phyloP scores from a whole-genome alignment of 2,888 invertebrate species.

The Agonopterix subpropinquella region DNA sequence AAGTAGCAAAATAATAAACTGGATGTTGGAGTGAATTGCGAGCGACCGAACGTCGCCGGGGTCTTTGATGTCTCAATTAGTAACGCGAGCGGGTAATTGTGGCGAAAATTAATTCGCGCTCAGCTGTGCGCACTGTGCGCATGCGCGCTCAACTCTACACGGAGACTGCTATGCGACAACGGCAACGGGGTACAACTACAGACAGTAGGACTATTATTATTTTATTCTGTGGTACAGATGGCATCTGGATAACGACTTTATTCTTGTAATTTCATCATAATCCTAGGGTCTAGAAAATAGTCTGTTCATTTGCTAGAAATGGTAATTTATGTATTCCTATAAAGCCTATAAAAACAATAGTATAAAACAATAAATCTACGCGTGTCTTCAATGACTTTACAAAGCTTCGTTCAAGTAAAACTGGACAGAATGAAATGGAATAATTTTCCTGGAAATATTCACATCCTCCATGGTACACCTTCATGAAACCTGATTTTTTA shows the following conservation, averaged over 20 bases:
- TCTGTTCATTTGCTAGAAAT: too few relatives aligned
- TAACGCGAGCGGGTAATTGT: conserved; percentile 70
- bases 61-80: conserved; percentile 73
- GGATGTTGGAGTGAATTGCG: conserved; percentile 20
- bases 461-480: conserved; percentile 3
- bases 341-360: too few relatives aligned
- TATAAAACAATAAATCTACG: not conserved
- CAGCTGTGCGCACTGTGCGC: conserved; percentile 21
- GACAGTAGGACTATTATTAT: not conserved
- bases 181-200: not conserved
- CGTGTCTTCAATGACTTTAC: not conserved
- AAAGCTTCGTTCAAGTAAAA: not conserved
- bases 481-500: conserved; percentile 11
- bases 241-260: too few relatives aligned
- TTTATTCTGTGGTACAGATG: too few relatives aligned
- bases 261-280: too few relatives aligned
- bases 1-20: conserved; percentile 5
- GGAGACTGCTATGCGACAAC: not conserved
- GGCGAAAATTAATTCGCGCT: conserved; percentile 67
- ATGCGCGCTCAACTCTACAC: not conserved
- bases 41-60: conserved; percentile 39
- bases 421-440: conserved; percentile 9
- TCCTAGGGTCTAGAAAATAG: too few relatives aligned
- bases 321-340: too few relatives aligned
- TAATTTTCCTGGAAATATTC: conserved; percentile 12